Conservation (phyloP, 2,888 invertebrate species). For the Apotomis capreana region DNA sequence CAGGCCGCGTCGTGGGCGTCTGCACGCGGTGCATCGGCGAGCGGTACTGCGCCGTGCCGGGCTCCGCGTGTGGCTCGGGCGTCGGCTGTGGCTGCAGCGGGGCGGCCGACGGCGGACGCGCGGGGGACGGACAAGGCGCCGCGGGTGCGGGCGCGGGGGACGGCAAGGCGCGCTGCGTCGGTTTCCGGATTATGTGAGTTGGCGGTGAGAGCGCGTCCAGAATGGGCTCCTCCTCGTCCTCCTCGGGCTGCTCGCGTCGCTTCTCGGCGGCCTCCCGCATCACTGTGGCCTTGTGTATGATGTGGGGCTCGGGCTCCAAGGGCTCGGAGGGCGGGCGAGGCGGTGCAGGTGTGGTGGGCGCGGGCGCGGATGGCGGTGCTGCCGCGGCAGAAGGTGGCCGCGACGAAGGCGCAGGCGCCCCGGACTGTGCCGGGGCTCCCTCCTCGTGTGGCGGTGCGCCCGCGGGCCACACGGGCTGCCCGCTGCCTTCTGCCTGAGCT, state of each 20-base stretch:
- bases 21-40: conserved; percentile 64
- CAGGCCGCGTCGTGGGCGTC: conserved; percentile 67
- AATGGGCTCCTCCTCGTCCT: conserved; percentile 72
- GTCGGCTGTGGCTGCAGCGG: conserved; percentile 55
- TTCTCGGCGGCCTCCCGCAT: conserved; percentile 81
- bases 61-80: conserved; percentile 63
- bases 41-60: conserved; percentile 59
- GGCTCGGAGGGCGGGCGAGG: conserved; percentile 79
- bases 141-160: conserved; percentile 74
- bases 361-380: conserved; percentile 63
- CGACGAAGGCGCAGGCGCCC: conserved; percentile 73
- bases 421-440: conserved; percentile 73
- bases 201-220: conserved; percentile 74
- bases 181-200: conserved; percentile 79
- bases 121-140: conserved; percentile 56
- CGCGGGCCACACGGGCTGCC: conserved; percentile 69
- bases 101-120: conserved; percentile 62
- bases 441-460: conserved; percentile 67
- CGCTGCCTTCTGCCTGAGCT: conserved; percentile 69
- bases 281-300: conserved; percentile 81
- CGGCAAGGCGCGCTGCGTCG: conserved; percentile 62
- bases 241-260: conserved; percentile 74
- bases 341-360: conserved; percentile 63
- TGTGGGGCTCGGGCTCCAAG: conserved; percentile 81
- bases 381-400: conserved; percentile 81